These are phyloP conservation scores for Carassius auratus DNA, from an alignment of 2,113 vertebrate species.

Conservation along the genomic window DNA sequence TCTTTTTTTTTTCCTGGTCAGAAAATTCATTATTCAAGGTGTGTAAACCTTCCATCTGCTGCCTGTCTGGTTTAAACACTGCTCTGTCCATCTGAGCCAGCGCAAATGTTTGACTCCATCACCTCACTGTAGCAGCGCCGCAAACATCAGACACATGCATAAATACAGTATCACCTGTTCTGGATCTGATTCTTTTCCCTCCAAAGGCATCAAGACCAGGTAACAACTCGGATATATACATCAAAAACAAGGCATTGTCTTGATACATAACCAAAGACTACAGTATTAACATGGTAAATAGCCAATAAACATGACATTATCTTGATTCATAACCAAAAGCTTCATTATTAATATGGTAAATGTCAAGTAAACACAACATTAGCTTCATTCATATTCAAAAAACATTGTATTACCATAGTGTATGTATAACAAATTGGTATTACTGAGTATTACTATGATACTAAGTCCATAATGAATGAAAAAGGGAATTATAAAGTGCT, in stretches of 20 bases:
- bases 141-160: neutral
- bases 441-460: neutral
- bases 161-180: constrained; percentile 9
- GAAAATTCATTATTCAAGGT: constrained; percentile 55
- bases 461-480: neutral
- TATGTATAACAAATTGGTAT: no score
- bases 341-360: neutral
- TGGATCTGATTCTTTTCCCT: neutral
- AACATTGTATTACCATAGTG: no score
- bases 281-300: neutral
- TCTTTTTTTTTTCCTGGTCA: constrained; percentile 39
- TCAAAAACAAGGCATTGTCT: neutral
- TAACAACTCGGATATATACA: neutral
- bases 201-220: neutral
- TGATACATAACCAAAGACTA: neutral
- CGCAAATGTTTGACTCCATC: neutral
- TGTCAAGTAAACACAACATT: neutral
- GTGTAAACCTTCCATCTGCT: constrained; percentile 53
- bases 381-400: no score
- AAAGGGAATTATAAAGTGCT: no score
- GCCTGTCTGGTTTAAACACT: neutral
- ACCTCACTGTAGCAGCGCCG: neutral
- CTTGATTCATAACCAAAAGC: neutral
- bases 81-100: constrained; percentile 46
- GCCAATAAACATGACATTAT: neutral